Evolutionary conservation across 2,797 vertebrate species (phyloP), one percentile per base, ranked within the genome.

Genomic region (Phrynocephalus guinanensis): DNA sequence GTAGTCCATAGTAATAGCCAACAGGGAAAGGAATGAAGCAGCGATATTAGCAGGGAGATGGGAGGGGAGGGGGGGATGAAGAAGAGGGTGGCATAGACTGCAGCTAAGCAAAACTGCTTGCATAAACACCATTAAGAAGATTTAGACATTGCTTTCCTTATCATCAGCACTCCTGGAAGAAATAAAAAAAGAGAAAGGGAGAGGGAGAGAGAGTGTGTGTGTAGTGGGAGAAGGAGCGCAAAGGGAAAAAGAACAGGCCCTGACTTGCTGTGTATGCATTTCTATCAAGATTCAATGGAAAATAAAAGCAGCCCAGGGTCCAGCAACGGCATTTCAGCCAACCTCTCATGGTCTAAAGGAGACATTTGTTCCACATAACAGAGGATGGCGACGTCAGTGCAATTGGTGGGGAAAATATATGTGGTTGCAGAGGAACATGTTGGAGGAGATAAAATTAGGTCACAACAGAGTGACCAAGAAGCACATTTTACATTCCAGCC

Each of bases 61-160:
- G 95, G 95, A 95, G 94, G 97, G 96, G 94, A 94, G 95, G 93
- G 93, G 33, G 88, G 90, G 89, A 80, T 30, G 78, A 91, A 95
- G 95, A 94, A 94, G 95, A 95, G 94, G 93, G 93, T 95, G 94
- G 95, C 94, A 96, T 94, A 94, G 96, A 93, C 97, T 95, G 96
- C 96, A 95, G 97, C 97, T 97, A 96, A 96, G 97, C 96, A 96
- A 97, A 97, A 97, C 96, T 97, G 97, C 97, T 97, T 97, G 97
- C 97, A 97, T 97, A 97, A 97, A 97, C 97, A 97, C 96, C 97
- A 97, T 97, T 97, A 97, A 97, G 97, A 97, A 97, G 97, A 97
- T 97, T 97, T 97, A 97, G 96, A 97, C 97, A 97, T 97, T 94
- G 96, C 97, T 97, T 97, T 97, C 96, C 96, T 97, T 97, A 97